Conservation (phyloP, 2,888 invertebrate species). For the Apotomis betuletana region DNA sequence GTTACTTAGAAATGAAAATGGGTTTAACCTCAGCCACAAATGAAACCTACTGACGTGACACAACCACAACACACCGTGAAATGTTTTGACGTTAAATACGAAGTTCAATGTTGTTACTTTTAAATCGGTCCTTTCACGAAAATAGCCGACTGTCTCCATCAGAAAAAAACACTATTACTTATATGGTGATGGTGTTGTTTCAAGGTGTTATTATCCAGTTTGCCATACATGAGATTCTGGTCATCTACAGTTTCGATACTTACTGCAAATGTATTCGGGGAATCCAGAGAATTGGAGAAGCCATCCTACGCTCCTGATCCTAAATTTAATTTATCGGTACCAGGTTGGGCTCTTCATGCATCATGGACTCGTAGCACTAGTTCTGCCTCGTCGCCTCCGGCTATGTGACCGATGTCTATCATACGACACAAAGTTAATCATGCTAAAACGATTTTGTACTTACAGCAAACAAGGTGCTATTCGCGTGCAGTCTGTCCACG, state of each 20-base stretch:
- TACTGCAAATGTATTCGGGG: conserved; percentile 94
- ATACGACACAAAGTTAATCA: conserved; percentile 85
- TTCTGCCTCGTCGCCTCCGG: conserved; percentile 95
- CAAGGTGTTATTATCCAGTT: too few species aligned
- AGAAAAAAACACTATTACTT: too few species aligned
- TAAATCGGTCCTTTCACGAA: too few species aligned
- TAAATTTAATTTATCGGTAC: conserved; percentile 91
- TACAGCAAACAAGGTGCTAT: conserved; percentile 94
- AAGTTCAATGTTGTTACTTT: neutral
- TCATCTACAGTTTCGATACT: conserved; percentile 48
- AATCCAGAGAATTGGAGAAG: conserved; percentile 93
- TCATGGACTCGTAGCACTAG: conserved; percentile 94
- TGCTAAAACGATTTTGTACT: conserved; percentile 48
- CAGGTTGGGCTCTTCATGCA: conserved; percentile 87
- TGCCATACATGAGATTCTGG: too few species aligned
- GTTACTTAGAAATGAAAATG: conserved; percentile 1
- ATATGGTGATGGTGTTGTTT: too few species aligned
- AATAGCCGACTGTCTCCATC: too few species aligned
- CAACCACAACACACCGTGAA: neutral
- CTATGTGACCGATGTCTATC: conserved; percentile 93
- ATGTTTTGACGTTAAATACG: neutral
- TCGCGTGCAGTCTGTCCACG: conserved; percentile 92
- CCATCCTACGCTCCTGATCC: conserved; percentile 95
- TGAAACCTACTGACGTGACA: neutral
- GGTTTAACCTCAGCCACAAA: conserved; percentile 14